phyloP scores from a whole-genome alignment of 2,888 invertebrate species.

The Hermaeophaga mercurialis region DNA sequence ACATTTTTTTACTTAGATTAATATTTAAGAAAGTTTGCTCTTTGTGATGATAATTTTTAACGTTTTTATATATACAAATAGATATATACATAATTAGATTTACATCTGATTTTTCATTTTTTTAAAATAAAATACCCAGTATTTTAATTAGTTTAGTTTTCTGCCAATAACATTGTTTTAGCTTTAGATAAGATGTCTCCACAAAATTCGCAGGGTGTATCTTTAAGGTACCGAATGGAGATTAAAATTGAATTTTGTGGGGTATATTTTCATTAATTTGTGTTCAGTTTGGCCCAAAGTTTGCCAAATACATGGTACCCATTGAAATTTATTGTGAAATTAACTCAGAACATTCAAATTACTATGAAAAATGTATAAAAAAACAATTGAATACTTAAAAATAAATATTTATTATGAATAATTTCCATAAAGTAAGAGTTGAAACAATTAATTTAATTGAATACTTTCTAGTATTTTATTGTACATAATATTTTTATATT shows the following conservation, averaged over 20 bases:
- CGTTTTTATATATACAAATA: conserved; percentile 49
- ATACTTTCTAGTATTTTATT: too few relatives aligned
- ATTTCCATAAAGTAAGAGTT: too few relatives aligned
- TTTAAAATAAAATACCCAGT: conserved; percentile 50
- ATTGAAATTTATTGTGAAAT: conserved; percentile 27
- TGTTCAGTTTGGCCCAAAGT: conserved; percentile 48
- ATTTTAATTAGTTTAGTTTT: conserved; percentile 47
- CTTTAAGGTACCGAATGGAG: conserved; percentile 22
- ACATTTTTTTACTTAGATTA: conserved; percentile 37
- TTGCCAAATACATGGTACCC: conserved; percentile 36
- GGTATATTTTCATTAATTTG: conserved; percentile 39
- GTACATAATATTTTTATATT: too few relatives aligned
- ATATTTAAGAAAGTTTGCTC: conserved; percentile 49
- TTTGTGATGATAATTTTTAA: conserved; percentile 54
- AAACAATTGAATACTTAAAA: too few relatives aligned
- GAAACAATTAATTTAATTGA: too few relatives aligned
- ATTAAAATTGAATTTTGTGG: conserved; percentile 35
- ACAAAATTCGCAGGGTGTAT: conserved; percentile 32
- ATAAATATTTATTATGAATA: too few relatives aligned
- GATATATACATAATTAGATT: conserved; percentile 46
- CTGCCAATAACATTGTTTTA: conserved; percentile 38
- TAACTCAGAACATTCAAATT: conserved; percentile 26
- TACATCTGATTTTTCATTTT: conserved; percentile 43
- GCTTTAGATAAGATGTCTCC: conserved; percentile 41
- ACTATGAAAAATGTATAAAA: background rate